phyloP scores from a whole-genome alignment of 2,888 invertebrate species.

The Smittia aterrima region DNA sequence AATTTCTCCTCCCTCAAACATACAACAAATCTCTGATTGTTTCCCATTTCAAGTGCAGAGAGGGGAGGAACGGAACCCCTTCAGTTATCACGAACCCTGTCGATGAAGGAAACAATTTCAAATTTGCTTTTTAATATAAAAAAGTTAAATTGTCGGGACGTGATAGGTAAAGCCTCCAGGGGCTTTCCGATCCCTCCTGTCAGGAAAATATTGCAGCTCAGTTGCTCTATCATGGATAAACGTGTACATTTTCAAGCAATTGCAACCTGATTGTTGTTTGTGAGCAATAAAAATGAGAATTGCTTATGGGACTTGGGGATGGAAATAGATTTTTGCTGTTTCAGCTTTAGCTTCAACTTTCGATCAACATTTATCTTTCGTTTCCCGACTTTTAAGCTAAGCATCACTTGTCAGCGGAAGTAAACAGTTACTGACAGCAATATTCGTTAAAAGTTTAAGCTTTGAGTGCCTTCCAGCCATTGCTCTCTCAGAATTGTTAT shows the following conservation, averaged over 20 bases:
- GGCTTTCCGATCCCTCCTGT: slow-evolving; percentile 10
- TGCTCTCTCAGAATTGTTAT: no score
- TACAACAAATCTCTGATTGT: neutral
- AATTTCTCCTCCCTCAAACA: neutral
- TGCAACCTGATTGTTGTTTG: slow-evolving; percentile 13
- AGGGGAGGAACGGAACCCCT: neutral
- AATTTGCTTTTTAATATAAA: slow-evolving; percentile 24
- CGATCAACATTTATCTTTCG: no score
- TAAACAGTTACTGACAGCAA: no score
- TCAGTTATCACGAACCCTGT: neutral
- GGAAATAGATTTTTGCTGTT: neutral
- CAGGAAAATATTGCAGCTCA: neutral
- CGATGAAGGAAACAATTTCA: slow-evolving; percentile 20
- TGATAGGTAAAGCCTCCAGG: slow-evolving; percentile 30
- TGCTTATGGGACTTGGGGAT: slow-evolving; percentile 33
- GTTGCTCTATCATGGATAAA: neutral
- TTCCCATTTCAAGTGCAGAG: neutral
- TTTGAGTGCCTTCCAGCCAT: no score
- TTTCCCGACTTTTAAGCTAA: no score
- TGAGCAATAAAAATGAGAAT: slow-evolving; percentile 13
- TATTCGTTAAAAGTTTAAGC: no score
- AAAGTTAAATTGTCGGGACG: slow-evolving; percentile 36
- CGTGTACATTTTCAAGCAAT: neutral
- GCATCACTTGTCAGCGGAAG: no score
- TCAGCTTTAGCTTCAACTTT: no score